Evolutionary conservation across 2,797 vertebrate species (phyloP).

Genomic region (Gymnoscopelus braueri): DNA sequence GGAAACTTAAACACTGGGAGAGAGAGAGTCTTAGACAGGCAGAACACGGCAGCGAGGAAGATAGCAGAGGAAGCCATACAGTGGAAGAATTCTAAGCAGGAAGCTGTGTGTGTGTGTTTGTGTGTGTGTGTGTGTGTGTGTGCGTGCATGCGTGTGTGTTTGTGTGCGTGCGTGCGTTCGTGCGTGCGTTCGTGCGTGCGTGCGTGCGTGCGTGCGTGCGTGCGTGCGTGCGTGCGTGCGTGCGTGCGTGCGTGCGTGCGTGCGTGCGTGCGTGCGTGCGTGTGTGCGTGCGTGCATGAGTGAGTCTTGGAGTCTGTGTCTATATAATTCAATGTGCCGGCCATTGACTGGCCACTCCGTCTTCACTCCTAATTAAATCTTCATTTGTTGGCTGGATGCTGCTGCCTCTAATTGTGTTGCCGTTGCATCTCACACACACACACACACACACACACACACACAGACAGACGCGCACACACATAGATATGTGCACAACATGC

Average conservation of each 20-base stretch:
- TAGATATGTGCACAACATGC: neutral
- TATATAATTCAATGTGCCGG: slow-evolving; percentile 83
- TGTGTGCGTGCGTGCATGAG: slow-evolving; percentile 32
- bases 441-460: slow-evolving; percentile 13
- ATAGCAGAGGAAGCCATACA: slow-evolving; percentile 53
- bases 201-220: slow-evolving; percentile 41
- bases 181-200: slow-evolving; percentile 34
- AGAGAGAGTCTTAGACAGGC: slow-evolving; percentile 51
- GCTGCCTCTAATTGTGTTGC: slow-evolving; percentile 79
- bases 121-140: slow-evolving; percentile 32
- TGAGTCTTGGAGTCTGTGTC: slow-evolving; percentile 64
- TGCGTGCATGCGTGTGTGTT: slow-evolving; percentile 27
- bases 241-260: slow-evolving; percentile 35
- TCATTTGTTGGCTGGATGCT: slow-evolving; percentile 82
- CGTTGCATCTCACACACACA: slow-evolving; percentile 61
- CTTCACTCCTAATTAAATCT: slow-evolving; percentile 86
- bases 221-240: slow-evolving; percentile 9
- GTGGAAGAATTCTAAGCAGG: slow-evolving; percentile 63
- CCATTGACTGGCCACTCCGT: slow-evolving; percentile 80
- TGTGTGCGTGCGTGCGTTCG: slow-evolving; percentile 40
- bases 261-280: neutral
- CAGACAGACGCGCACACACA: slow-evolving; percentile 7
- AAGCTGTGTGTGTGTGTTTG: slow-evolving; percentile 30
- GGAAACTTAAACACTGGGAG: slow-evolving; percentile 1
- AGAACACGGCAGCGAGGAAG: slow-evolving; percentile 51